phyloP scores from a whole-genome alignment of 2,888 invertebrate genomes.

The Chouioia cunea region DNA sequence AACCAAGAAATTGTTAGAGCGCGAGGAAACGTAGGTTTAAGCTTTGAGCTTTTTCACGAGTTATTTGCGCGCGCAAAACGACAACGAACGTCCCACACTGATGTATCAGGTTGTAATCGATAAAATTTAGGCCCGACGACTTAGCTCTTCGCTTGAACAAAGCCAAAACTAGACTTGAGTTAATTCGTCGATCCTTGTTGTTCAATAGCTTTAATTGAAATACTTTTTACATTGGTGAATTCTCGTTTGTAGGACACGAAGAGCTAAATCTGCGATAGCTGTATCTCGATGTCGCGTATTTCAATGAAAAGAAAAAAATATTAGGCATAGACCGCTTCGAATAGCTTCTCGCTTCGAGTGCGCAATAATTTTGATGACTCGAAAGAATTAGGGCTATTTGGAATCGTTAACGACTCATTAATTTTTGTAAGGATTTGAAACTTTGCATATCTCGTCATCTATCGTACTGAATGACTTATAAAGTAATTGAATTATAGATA shows the following conservation, averaged over 20 bases:
- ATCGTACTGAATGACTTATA: conserved; percentile 34
- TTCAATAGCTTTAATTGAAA: no score
- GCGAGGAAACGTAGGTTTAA: conserved; percentile 4
- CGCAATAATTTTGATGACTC: conserved; percentile 44
- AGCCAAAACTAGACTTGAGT: conserved; percentile 2
- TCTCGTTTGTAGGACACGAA: conserved; percentile 3
- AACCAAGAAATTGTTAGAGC: no score
- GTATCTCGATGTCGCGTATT: conserved; percentile 20
- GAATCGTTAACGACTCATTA: conserved; percentile 27
- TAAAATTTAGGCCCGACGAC: conserved; percentile 3
- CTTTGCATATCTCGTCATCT: conserved; percentile 45
- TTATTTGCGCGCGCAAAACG: conserved; percentile 18
- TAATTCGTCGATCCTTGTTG: not conserved
- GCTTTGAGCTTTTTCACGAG: conserved; percentile 12
- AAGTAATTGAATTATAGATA: conserved; percentile 26
- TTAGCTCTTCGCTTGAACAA: conserved; percentile 26
- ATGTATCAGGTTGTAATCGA: conserved; percentile 28
- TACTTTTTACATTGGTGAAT: not conserved
- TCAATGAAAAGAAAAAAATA: conserved; percentile 4
- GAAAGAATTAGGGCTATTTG: conserved; percentile 31
- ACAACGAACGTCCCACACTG: conserved; percentile 30
- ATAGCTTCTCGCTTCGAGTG: conserved; percentile 43
- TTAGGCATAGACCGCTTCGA: conserved; percentile 37
- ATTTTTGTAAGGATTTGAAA: conserved; percentile 44
- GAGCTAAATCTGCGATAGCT: conserved; percentile 13